Evolutionary conservation across 2,113 vertebrate species (phyloP), one percentile per base, ranked within the genome.

Genomic region (Corythoichthys haematopterus): DNA sequence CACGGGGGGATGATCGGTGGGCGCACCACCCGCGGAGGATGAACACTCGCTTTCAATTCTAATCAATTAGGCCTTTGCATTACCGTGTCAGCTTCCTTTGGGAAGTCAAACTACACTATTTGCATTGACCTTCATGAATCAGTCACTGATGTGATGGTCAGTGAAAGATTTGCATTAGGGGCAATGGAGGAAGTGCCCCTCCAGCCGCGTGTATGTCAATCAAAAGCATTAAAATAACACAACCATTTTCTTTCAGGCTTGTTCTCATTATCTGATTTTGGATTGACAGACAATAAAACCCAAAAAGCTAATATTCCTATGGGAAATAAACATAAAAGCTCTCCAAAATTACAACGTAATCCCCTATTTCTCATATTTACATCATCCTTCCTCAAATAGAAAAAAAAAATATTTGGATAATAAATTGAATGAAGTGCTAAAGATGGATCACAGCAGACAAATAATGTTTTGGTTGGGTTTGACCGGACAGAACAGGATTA

Each of bases 391-490:
- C 61, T 43, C 33, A 0, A 58, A 64, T 74, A 5, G 28, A 28
- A 36, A 36, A 11, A 11, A 35, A 36, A 57, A 36, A 36, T 57
- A 57, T 55, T 55, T 57, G 28, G 55, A 57, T 57, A 36, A 6
- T 35, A 4, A 75, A 78, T 82, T 79, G 15, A 76, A 79, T 80
- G 73, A 56, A 72, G 48, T 58, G 50, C 53, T 73, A 43, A 68
- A 75, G 68, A 77, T 59, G 55, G 38, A 68, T 51, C 11, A 15
- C 6, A 13, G 13, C 55, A 33, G 6, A 56, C 2, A 56, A 3
- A 50, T 15, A 56, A 35, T 55, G 52, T 28, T 55, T 55, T 33
- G 52, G 8, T 55, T 11, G 6, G 16, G 52, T 36, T 56, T 35
- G 43, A 62, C 70, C 8, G 64, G 59, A 37, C 47, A 33, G 58